Evolutionary conservation across 1,140 invertebrate species (phyloP), one percentile per base, ranked within the genome.

Genomic region (Cherax destructor): DNA sequence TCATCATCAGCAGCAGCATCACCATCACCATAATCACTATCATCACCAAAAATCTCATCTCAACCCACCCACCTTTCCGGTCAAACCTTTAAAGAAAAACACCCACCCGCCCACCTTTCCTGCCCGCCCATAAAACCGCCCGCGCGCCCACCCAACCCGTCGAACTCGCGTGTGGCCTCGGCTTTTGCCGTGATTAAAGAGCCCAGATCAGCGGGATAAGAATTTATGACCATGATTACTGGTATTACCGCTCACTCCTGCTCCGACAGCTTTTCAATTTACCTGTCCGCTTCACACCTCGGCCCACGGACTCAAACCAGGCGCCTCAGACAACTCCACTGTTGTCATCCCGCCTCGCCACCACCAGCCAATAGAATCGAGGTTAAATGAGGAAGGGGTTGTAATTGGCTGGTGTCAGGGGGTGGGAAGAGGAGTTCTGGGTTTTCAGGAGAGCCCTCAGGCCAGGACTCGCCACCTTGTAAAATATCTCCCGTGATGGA

Each of bases 221-320:
- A 86, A 86, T 86, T 86, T 86, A 86, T 76, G 72, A 21, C 69
- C 49, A 50, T 86, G 83, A 86, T 86, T 86, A 86, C 83, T 24
- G 49, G 72, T 72, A 86, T 86, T 86, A 86, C 83, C 83, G 69
- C 83, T 86, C 83, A 86, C 83, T 86, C 83, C 83, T 76, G 69
- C 83, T 69, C 76, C 83, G 83, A 86, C 83, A 86, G 83, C 83
- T 86, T 86, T 86, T 86, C 83, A 86, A 86, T 86, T 86, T 86
- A 86, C 69, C 83, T 76, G 83, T 86, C 83, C 83, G 83, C 83
- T 86, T 86, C 83, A 76, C 72, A 86, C 83, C 83, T 86, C 49
- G 83, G 72, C 72, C 83, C 69, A 86, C 30, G 47, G 49, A 59
- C 61, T 47, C 83, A 47, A 76, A 56, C 69, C 83, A 76, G 69